Conservation (phyloP, 2,113 vertebrate species). For the Syrrhaptes paradoxus region DNA sequence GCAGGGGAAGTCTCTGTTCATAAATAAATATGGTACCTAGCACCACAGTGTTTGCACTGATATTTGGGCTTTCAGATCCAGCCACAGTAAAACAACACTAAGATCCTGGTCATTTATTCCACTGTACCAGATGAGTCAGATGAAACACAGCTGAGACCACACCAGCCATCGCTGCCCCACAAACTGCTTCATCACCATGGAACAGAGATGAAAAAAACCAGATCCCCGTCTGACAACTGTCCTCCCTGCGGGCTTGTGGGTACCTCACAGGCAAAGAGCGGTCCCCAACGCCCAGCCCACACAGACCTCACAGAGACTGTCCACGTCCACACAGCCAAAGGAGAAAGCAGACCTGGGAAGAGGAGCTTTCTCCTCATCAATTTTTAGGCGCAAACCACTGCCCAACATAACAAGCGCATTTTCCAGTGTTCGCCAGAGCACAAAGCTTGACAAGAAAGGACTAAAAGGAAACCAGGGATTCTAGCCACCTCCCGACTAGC, state of each 20-base stretch:
- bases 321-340: background rate
- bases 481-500: background rate
- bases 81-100: conserved; percentile 19
- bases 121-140: conserved; percentile 42
- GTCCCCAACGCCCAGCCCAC: background rate
- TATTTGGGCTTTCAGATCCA: background rate
- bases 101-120: conserved; percentile 45
- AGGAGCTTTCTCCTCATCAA: background rate
- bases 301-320: background rate
- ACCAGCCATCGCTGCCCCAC: background rate
- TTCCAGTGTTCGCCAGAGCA: background rate
- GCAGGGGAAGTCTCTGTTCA: background rate
- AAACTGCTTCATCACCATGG: background rate
- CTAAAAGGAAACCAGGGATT: background rate
- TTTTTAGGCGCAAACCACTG: background rate
- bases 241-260: background rate
- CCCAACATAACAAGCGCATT: background rate
- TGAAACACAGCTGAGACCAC: conserved; percentile 50
- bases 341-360: background rate
- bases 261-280: background rate
- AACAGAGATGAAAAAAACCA: background rate
- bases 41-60: background rate
- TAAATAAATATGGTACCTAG: background rate
- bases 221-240: background rate
- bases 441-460: background rate